phyloP scores from a whole-genome alignment of 2,113 vertebrate genomes.

The Istiophorus platypterus region DNA sequence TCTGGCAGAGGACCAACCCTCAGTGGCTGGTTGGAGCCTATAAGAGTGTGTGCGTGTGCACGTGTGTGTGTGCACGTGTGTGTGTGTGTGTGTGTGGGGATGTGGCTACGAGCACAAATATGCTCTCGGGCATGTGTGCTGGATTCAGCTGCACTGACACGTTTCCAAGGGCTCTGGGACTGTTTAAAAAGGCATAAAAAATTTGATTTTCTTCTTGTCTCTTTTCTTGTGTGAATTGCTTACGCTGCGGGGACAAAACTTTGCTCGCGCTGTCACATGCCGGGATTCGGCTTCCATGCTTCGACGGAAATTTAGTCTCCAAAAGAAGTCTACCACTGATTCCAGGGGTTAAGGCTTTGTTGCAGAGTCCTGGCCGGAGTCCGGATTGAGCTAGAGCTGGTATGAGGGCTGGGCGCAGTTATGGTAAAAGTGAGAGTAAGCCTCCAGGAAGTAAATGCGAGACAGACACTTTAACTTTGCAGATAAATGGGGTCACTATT shows the following conservation, averaged over 20 bases:
- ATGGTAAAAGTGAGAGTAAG: background rate
- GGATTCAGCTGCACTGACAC: conserved; percentile 56
- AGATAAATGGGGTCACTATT: no score
- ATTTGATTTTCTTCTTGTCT: conserved; percentile 50
- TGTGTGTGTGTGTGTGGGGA: conserved; percentile 39
- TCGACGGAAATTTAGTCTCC: background rate
- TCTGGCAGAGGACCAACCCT: conserved; percentile 52
- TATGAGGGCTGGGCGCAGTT: background rate
- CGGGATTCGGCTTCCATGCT: conserved; percentile 5
- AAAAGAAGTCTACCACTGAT: background rate
- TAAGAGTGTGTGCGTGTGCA: conserved; percentile 32
- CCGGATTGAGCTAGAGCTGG: background rate
- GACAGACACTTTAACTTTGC: background rate
- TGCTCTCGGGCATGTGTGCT: conserved; percentile 63
- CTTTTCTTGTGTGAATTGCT: conserved; percentile 8
- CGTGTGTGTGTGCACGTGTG: no score
- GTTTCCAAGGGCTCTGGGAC: conserved; percentile 65
- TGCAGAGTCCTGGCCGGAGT: background rate
- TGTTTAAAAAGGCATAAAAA: conserved; percentile 69
- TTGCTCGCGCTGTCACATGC: background rate
- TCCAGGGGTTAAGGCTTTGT: background rate
- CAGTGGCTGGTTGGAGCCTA: conserved; percentile 37
- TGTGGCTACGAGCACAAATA: conserved; percentile 27
- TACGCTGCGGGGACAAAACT: background rate
- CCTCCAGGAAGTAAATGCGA: background rate